Evolutionary conservation across 2,888 invertebrate species (phyloP), one percentile per base, ranked within the genome.

Genomic region (Nysson spinosus): DNA sequence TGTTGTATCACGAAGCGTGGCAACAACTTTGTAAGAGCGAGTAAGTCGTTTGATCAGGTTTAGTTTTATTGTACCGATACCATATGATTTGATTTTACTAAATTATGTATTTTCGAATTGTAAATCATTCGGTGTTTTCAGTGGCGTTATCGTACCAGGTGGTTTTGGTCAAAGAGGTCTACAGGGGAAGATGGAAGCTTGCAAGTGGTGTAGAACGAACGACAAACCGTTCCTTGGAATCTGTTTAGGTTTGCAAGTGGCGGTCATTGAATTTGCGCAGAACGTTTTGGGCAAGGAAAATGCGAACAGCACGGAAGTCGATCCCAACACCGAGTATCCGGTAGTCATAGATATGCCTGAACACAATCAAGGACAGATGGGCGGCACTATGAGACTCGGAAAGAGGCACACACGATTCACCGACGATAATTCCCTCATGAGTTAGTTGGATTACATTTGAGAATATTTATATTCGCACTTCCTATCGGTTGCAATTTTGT

Each of bases 291-390:
- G 91, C 0, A 87, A 95, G 55, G 89, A 91, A 47, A 93, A 92
- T 69, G 98, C 98, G 0, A 93, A 97, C 80, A 94, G 95, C 1
- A 94, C 95, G 0, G 99, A 99, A 88, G 93, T 96, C 28, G 90
- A 93, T 75, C 91, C 93, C 0, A 88, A 92, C 1, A 93, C 94
- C 7, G 88, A 89, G 26, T 88, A 94, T 87, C 95, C 96, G 22
- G 89, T 98, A 30, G 95, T 99, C 3, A 95, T 99, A 65, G 98
- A 99, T 79, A 99, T 99, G 99, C 98, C 99, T 0, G 99, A 99
- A 88, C 97, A 99, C 87, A 96, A 96, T 85, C 92, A 93, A 0
- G 97, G 96, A 0, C 91, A 94, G 74, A 92, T 96, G 90, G 99
- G 99, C 1, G 99, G 98, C 5, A 99, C 99, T 0, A 99, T 99